A percentile compares a stretch with the other conserved stretches of the same genome.
Evolutionary conservation across 2,113 vertebrate genomes (phyloP).

Genomic region (Clarias magur): DNA sequence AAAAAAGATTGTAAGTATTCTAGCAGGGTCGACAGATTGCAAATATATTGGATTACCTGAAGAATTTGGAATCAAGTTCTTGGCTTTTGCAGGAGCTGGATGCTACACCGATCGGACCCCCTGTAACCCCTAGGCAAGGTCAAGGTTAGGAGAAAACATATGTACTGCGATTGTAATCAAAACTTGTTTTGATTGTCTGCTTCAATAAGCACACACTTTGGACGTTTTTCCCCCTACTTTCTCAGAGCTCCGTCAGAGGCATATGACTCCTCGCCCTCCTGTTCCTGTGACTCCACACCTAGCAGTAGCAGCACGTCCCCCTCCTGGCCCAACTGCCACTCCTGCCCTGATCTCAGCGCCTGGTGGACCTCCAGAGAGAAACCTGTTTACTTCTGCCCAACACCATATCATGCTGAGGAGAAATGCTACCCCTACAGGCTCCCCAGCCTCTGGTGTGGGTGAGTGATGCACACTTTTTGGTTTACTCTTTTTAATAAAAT

Average conservation of each 20-base stretch:
- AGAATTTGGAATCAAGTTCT: slow-evolving; percentile 9
- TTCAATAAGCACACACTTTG: not conserved
- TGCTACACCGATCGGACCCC: slow-evolving; percentile 73
- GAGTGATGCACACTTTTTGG: slow-evolving; percentile 81
- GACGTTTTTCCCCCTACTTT: slow-evolving; percentile 5
- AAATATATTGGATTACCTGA: not conserved
- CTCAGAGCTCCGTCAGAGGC: slow-evolving; percentile 90
- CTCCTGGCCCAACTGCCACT: slow-evolving; percentile 65
- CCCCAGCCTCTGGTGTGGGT: slow-evolving; percentile 90
- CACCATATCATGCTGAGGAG: slow-evolving; percentile 84
- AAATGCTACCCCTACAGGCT: slow-evolving; percentile 81
- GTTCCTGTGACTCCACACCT: slow-evolving; percentile 58
- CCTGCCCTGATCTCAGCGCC: slow-evolving; percentile 79
- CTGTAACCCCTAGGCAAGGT: slow-evolving; percentile 85
- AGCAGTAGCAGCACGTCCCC: slow-evolving; percentile 69
- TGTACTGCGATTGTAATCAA: not conserved
- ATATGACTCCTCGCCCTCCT: slow-evolving; percentile 78
- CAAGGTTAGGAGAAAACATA: slow-evolving; percentile 78
- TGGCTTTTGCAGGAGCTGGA: slow-evolving; percentile 80
- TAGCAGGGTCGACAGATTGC: not conserved
- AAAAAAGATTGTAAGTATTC: slow-evolving; percentile 80
- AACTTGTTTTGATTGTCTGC: not conserved
- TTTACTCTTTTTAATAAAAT: not conserved
- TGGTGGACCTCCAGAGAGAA: slow-evolving; percentile 87
- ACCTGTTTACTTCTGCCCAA: slow-evolving; percentile 70